phyloP scores from a whole-genome alignment of 1,140 invertebrate genomes.

The Antheraea pernyi region DNA sequence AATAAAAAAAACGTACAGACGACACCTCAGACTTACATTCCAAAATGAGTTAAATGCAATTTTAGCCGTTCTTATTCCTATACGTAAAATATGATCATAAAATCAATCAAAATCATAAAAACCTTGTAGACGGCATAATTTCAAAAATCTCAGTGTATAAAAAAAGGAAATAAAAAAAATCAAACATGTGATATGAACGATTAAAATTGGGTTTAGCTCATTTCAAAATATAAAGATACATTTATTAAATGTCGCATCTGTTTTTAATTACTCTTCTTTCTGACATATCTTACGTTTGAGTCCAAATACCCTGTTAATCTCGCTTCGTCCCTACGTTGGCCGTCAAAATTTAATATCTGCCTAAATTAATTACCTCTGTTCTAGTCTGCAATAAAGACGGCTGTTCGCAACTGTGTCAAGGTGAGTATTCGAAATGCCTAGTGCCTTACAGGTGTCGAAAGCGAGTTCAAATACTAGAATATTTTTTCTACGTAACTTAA shows the following conservation, averaged over 20 bases:
- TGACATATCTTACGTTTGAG: neutral
- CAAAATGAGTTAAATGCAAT: no score
- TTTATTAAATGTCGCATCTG: neutral
- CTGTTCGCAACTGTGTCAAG: neutral
- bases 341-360: constrained; percentile 16
- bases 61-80: no score
- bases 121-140: no score
- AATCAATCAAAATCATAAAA: no score
- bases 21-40: no score
- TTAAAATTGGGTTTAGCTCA: no score
- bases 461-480: neutral
- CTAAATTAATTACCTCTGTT: constrained; percentile 6
- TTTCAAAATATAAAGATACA: no score
- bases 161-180: no score
- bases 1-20: no score
- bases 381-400: neutral
- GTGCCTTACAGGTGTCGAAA: neutral
- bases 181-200: no score
- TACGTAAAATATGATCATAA: no score
- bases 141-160: no score
- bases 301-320: constrained; percentile 13
- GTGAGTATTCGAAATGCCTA: neutral
- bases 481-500: neutral
- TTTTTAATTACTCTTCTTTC: neutral
- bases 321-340: constrained; percentile 2